Evolutionary conservation across 2,113 vertebrate species (phyloP).

Genomic region (Cnemophilus loriae): DNA sequence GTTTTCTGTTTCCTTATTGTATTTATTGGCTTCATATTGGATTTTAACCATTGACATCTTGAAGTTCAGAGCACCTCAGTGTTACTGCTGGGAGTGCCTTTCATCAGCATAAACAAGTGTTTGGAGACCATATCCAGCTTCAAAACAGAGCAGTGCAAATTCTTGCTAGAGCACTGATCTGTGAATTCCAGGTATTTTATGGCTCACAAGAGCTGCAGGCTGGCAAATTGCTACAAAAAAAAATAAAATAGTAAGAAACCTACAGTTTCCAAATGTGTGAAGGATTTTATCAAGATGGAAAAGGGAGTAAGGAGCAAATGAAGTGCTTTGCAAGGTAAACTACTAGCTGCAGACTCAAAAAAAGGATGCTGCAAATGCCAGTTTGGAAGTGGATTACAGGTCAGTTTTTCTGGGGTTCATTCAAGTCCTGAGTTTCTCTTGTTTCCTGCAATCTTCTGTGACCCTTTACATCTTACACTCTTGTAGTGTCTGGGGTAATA

Average conservation of each 20-base stretch:
- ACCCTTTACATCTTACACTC: background rate
- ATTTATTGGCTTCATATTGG: background rate
- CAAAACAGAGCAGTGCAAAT: background rate
- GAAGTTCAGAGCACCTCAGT: background rate
- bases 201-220: background rate
- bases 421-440: background rate
- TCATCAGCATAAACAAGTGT: background rate
- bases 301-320: background rate
- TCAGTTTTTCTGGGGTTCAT: background rate
- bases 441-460: background rate
- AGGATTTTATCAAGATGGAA: background rate
- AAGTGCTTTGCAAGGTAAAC: background rate
- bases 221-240: background rate
- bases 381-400: background rate
- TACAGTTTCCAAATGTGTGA: background rate
- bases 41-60: background rate
- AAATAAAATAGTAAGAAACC: background rate
- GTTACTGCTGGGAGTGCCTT: background rate
- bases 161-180: background rate
- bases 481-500: background rate
- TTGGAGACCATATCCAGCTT: background rate
- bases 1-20: background rate
- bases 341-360: background rate
- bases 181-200: background rate
- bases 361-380: background rate